phyloP scores from a whole-genome alignment of 2,888 invertebrate genomes.

The Drosophila paramelanica region DNA sequence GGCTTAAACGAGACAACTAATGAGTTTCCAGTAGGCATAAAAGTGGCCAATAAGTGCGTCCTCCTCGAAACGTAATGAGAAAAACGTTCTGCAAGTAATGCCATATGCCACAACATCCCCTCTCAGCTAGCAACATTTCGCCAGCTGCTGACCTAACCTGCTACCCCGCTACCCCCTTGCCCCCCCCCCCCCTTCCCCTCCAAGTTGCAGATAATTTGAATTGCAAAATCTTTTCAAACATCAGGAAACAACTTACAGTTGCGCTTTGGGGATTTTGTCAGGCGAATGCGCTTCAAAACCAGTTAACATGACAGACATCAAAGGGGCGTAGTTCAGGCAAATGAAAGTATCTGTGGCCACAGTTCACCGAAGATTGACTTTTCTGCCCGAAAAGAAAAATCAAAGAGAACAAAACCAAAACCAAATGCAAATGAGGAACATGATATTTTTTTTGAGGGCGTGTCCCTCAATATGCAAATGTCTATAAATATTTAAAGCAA shows the following conservation, averaged over 20 bases:
- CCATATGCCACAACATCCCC: constrained; percentile 20
- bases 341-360: constrained; percentile 46
- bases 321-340: constrained; percentile 69
- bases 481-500: constrained; percentile 61
- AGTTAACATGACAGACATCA: constrained; percentile 69
- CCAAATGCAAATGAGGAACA: constrained; percentile 62
- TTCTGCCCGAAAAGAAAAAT: constrained; percentile 6
- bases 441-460: constrained; percentile 7
- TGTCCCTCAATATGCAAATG: constrained; percentile 41
- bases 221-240: constrained; percentile 58
- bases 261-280: constrained; percentile 7
- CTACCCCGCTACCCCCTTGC: no score
- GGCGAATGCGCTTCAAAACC: constrained; percentile 37
- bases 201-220: constrained; percentile 57
- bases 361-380: constrained; percentile 50
- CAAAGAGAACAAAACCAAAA: background rate
- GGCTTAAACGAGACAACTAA: constrained; percentile 56
- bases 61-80: constrained; percentile 44
- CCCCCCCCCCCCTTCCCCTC: background rate
- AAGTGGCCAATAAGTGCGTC: constrained; percentile 54
- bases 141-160: constrained; percentile 7
- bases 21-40: constrained; percentile 72
- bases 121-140: constrained; percentile 1
- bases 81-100: constrained; percentile 18
- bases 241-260: constrained; percentile 26